Evolutionary conservation across 2,113 vertebrate genomes (phyloP).

Genomic region (Octodon degus): DNA sequence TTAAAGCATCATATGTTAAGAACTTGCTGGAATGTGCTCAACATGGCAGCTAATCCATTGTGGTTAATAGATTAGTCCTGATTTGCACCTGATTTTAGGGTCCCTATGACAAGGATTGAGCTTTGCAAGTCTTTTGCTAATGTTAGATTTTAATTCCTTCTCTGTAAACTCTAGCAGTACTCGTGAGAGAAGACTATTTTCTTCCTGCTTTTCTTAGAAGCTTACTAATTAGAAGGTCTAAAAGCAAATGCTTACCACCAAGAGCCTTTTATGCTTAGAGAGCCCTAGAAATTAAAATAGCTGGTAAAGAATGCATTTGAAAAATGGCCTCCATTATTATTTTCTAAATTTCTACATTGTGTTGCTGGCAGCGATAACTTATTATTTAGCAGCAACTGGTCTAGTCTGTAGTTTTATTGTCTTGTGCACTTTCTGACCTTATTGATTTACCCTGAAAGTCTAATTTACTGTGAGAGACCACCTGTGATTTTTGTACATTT

Average conservation of each 20-base stretch:
- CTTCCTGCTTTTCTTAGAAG: constrained; percentile 41
- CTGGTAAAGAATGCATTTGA: neutral
- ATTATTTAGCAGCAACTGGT: constrained; percentile 32
- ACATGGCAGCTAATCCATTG: neutral
- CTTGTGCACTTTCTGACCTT: constrained; percentile 49
- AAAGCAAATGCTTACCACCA: neutral
- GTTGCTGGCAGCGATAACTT: constrained; percentile 50
- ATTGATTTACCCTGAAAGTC: constrained; percentile 66
- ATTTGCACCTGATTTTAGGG: neutral
- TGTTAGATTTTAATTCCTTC: constrained; percentile 21
- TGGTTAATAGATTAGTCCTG: neutral
- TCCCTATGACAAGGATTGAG: constrained; percentile 49
- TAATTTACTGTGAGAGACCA: constrained; percentile 65
- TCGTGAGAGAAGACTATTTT: neutral
- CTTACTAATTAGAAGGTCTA: neutral
- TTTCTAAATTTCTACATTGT: constrained; percentile 30
- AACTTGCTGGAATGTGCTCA: neutral
- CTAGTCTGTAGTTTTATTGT: constrained; percentile 57
- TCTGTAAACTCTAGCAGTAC: neutral
- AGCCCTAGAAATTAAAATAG: constrained; percentile 50
- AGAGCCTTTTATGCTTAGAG: constrained; percentile 36
- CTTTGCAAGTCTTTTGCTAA: neutral
- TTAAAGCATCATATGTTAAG: neutral
- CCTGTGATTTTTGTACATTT: constrained; percentile 69
- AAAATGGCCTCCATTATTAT: constrained; percentile 52